Evolutionary conservation across 1,140 invertebrate species (phyloP).

Genomic region (Megalopta genalis): DNA sequence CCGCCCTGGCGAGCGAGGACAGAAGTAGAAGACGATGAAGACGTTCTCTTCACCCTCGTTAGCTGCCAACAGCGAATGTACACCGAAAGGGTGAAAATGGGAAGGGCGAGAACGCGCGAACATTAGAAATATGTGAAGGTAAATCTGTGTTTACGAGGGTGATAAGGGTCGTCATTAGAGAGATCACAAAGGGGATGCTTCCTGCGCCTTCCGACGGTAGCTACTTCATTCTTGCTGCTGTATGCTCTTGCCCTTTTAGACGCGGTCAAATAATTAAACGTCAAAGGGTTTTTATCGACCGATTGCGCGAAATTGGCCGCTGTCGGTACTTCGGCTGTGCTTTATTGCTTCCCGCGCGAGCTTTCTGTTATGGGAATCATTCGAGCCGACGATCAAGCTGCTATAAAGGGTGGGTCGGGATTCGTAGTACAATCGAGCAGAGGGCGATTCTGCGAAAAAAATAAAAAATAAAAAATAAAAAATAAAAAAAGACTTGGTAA

Average conservation of each 20-base stretch:
- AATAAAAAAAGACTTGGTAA: no score
- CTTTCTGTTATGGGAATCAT: no score
- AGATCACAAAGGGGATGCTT: constrained; percentile 48
- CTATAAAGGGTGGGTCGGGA: no score
- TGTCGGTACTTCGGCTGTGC: no score
- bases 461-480: no score
- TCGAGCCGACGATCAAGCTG: no score
- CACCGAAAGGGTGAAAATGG: constrained; percentile 47
- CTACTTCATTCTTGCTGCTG: constrained; percentile 15
- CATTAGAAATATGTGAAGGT: constrained; percentile 56
- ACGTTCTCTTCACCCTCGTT: constrained; percentile 50
- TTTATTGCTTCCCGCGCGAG: no score
- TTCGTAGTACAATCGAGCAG: no score
- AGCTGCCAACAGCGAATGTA: constrained; percentile 43
- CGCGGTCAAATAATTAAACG: constrained; percentile 16
- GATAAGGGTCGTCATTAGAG: constrained; percentile 63
- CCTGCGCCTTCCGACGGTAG: constrained; percentile 29
- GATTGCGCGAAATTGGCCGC: neutral
- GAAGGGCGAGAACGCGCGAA: constrained; percentile 13
- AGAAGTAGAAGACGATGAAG: constrained; percentile 29
- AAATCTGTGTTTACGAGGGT: constrained; percentile 63
- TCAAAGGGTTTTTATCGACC: neutral
- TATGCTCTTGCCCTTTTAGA: neutral
- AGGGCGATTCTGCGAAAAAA: no score
- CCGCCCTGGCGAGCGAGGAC: neutral